Conservation (phyloP, 2,797 vertebrate species). For the Myotis daubentonii region DNA sequence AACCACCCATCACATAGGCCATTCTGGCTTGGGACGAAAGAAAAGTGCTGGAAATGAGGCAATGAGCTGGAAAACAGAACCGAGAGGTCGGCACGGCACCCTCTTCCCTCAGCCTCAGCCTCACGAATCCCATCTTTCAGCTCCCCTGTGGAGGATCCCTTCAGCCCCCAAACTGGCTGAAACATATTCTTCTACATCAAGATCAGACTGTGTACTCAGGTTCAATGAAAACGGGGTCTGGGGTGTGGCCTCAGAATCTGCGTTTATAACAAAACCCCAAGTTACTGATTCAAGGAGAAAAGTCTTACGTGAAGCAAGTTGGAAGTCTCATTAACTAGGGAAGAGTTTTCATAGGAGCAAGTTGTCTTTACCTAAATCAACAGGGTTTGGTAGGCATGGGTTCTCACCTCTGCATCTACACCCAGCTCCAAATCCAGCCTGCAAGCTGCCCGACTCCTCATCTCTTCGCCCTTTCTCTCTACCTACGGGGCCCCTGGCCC, state of each 20-base stretch:
- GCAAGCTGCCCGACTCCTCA: neutral
- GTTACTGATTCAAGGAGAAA: neutral
- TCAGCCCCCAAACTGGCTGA: neutral
- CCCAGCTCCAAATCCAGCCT: neutral
- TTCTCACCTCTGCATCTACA: neutral
- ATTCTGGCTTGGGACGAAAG: slow-evolving; percentile 40
- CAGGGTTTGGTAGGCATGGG: neutral
- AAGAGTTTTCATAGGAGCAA: neutral
- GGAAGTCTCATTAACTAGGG: neutral
- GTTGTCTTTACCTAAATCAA: neutral
- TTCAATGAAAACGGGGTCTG: neutral
- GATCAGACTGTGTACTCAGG: neutral
- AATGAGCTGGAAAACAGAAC: neutral
- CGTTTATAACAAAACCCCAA: neutral
- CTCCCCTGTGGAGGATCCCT: neutral
- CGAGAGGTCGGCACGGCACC: accelerated
- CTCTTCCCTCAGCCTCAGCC: neutral
- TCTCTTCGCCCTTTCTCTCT: neutral
- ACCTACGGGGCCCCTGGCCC: neutral
- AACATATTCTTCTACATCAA: neutral
- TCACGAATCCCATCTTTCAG: neutral
- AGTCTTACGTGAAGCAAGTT: neutral
- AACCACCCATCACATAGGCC: slow-evolving; percentile 48
- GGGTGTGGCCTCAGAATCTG: neutral
- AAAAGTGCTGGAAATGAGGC: slow-evolving; percentile 13